These are phyloP conservation scores for Drosophila sulfurigaster DNA, from an alignment of 1,140 invertebrate species.

Conservation along the genomic window DNA sequence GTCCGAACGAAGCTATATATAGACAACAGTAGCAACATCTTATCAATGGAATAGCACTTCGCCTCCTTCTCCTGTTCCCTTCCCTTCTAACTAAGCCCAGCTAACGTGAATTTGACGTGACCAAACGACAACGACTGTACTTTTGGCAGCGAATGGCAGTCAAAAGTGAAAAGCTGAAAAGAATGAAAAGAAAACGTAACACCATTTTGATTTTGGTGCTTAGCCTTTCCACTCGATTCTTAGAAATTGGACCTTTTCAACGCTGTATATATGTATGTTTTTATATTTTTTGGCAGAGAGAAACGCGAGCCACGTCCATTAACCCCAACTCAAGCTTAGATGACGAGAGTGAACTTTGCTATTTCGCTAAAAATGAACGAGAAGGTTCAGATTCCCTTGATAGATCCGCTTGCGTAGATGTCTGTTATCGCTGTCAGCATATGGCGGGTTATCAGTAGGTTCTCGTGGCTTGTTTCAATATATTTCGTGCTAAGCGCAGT, in stretches of 20 bases:
- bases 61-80: background rate
- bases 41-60: constrained; percentile 32
- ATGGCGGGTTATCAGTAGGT: constrained; percentile 12
- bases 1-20: constrained; percentile 17
- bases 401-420: constrained; percentile 29
- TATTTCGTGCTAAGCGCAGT: constrained; percentile 20
- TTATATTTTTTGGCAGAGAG: constrained; percentile 10
- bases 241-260: background rate
- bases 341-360: constrained; percentile 36
- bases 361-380: background rate
- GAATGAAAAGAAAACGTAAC: constrained; percentile 15
- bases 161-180: constrained; percentile 16
- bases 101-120: constrained; percentile 34
- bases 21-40: constrained; percentile 23
- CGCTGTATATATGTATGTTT: too few relatives aligned
- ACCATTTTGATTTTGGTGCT: constrained; percentile 8
- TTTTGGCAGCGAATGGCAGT: constrained; percentile 5
- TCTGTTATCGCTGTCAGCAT: constrained; percentile 23
- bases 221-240: constrained; percentile 31
- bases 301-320: constrained; percentile 41
- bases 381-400: background rate
- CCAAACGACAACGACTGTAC: constrained; percentile 32
- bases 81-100: constrained; percentile 12
- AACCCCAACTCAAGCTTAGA: constrained; percentile 37
- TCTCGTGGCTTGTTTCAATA: constrained; percentile 39